Base-by-base conservation (phyloP, 2,888 invertebrate species). In the Leptura quadrifasciata region DNA sequence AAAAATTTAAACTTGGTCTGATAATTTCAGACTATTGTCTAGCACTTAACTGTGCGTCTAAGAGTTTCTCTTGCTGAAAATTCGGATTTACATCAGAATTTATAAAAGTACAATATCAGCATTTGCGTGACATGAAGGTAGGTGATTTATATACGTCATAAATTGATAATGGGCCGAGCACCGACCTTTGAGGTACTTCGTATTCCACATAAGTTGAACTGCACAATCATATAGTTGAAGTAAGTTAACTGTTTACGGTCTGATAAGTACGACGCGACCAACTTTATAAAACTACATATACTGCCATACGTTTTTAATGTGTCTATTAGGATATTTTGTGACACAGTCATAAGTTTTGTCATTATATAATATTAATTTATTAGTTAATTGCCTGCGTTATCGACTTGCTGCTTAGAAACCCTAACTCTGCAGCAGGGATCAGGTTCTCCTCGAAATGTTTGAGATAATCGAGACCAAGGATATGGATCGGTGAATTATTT, bases 291-390 rank as follows among this genome's bases (percentile, higher is more conserved):
- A 2, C 2, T 17, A 1, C 5, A 2, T 8, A 4, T 67, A 2
- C n/a, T 21, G 10, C 52, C 52, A 52, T 67, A 67, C 4, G 9
- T 52, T 21, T 20, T 47, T 52, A 47, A 20, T 67, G 47, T 39
- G 39, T 67, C 6, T 15, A 47, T 17, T n/a, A 67, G 52, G 15
- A 67, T 47, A 47, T 18, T 52, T 9, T 67, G 67, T 18, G 1
- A 65, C 65, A 47, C 52, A 52, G 52, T 67, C 67, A 18, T 52
- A 67, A 18, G 67, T 52, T 52, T 67, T 67, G 4, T 17, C 55
- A 17, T 1, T 20, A n/a, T 55, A 55, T 17, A 6, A 17, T 55
- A 6, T 10, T 2, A 17, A 55, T 20, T 18, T 17, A 6, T 55
- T 55, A 17, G 17, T 17, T 8, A 17, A 17, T 17, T 55, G 17